Percentiles rank a stretch among this genome's conserved stretches.
These are phyloP conservation scores for Gymnopithys bicolor DNA, from an alignment of 2,797 vertebrate genomes.

Conservation along the genomic window DNA sequence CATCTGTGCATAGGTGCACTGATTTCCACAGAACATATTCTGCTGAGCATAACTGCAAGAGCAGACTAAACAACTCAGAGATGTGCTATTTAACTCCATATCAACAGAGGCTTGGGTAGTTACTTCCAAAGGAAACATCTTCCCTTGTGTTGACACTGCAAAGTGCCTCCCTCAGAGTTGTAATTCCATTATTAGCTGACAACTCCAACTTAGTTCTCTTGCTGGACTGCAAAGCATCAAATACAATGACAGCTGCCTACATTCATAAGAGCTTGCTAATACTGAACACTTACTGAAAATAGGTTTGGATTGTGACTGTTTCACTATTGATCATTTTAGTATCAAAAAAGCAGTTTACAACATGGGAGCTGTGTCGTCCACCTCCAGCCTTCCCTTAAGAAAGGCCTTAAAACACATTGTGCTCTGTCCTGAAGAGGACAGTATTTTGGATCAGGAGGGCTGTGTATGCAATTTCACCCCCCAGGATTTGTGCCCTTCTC, in stretches of 20 bases:
- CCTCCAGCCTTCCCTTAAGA: not conserved
- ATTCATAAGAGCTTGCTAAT: not conserved
- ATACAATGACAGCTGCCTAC: slow-evolving; percentile 11
- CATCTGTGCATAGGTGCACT: not conserved
- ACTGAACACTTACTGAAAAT: not conserved
- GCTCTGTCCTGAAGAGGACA: not conserved
- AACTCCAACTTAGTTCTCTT: not conserved
- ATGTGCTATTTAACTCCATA: not conserved
- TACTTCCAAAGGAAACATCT: not conserved
- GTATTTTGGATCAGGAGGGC: not conserved
- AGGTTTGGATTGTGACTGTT: not conserved
- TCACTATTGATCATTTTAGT: not conserved
- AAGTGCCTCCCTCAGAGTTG: not conserved
- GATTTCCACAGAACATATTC: not conserved
- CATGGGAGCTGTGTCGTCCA: not conserved
- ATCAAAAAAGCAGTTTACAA: not conserved
- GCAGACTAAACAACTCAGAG: not conserved
- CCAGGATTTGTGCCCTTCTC: not conserved
- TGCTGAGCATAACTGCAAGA: not conserved
- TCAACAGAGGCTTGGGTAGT: not conserved
- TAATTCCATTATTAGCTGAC: not conserved
- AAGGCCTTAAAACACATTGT: not conserved
- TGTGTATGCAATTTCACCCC: not conserved
- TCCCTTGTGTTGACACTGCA: not conserved
- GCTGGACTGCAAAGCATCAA: not conserved